phyloP scores from a whole-genome alignment of 2,888 invertebrate genomes.

The Cantharis rustica region DNA sequence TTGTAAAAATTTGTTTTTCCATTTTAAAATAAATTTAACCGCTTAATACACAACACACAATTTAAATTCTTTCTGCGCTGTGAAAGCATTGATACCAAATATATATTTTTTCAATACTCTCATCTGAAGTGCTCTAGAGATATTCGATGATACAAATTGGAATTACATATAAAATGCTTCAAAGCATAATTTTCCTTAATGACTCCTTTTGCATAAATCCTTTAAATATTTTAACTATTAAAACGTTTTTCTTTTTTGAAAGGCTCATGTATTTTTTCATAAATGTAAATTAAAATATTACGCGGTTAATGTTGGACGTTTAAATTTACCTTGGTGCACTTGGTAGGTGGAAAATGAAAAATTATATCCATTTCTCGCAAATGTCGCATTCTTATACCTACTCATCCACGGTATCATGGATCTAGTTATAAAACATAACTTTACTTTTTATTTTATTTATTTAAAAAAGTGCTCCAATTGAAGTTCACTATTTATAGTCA shows the following conservation, averaged over 20 bases:
- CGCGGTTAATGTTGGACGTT: constrained; percentile 14
- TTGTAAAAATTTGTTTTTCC: neutral
- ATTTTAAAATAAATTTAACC: neutral
- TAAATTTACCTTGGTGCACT: constrained; percentile 25
- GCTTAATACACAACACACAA: neutral
- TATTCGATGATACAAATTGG: neutral
- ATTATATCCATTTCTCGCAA: constrained; percentile 28
- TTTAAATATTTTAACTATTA: neutral
- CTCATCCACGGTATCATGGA: constrained; percentile 9
- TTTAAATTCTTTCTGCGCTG: neutral
- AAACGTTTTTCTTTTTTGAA: neutral
- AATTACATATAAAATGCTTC: neutral
- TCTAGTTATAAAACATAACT: constrained; percentile 21
- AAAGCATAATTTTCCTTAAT: neutral
- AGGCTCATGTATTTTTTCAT: constrained; percentile 12
- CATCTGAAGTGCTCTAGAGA: neutral
- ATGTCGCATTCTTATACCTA: constrained; percentile 20
- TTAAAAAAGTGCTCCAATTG: too few relatives aligned
- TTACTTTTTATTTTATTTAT: neutral
- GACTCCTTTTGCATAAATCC: neutral
- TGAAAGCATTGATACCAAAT: neutral
- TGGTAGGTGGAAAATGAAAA: constrained; percentile 21
- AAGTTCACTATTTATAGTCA: too few relatives aligned
- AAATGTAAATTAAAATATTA: constrained; percentile 26
- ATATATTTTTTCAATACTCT: neutral